Evolutionary conservation across 2,113 vertebrate species (phyloP), one percentile per base, ranked within the genome.

Genomic region (Cyanoderma ruficeps): DNA sequence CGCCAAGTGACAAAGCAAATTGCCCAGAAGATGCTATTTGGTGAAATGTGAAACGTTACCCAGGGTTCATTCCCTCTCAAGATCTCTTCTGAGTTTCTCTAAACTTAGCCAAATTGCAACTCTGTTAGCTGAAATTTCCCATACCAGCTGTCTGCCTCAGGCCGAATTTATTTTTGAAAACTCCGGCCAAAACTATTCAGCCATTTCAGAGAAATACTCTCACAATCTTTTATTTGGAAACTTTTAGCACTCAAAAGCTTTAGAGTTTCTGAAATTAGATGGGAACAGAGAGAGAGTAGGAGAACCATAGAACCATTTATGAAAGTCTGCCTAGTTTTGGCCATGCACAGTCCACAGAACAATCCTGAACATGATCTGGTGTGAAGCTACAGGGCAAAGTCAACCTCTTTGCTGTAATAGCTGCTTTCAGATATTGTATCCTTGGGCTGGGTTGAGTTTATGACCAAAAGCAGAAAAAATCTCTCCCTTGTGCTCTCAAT

Each of bases 211-310:
- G 83, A 94, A 94, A 87, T 37, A 72, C 42, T 83, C 89, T 89
- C 71, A 94, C 68, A 89, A 81, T 64, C 89, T 96, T 95, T 86
- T 96, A 89, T 95, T 96, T 87, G 89, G 96, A 96, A 96, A 96
- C 63, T 91, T 88, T 52, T 47, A 96, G 83, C 20, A 53, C 59
- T 92, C 30, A 1, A 76, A 56, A 42, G 20, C 64, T 74, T 83
- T 50, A 46, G 39, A 44, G 41, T 80, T 92, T 85, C 79, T 94
- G 91, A 83, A 92, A 77, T 46, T 31, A 69, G 31, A 88, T n/a
- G 57, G 50, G 39, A 87, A 83, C 18, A 30, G 63, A 95, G 31
- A 56, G 27, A 89, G 33, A 76, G 50, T 2, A 79, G 46, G 56
- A 53, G 67, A 90, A 27, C 49, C 33, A 79, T 6, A 52, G 11